Evolutionary conservation across 2,888 invertebrate species (phyloP).

Genomic region (Hofmannophila pseudospretella): DNA sequence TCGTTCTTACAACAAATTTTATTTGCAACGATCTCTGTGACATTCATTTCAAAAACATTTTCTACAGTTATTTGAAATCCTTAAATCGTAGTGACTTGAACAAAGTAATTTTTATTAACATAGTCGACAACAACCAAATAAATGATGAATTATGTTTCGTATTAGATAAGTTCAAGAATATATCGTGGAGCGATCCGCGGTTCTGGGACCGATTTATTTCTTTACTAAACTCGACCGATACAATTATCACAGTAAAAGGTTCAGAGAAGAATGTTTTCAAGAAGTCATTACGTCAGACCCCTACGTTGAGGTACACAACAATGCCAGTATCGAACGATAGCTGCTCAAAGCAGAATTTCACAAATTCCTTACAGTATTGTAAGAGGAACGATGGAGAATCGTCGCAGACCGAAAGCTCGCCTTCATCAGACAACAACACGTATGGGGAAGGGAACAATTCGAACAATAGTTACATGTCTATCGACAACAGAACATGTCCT

Average conservation of each 20-base stretch:
- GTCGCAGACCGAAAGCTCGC: constrained; percentile 78
- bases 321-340: constrained; percentile 74
- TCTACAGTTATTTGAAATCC: constrained; percentile 69
- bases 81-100: constrained; percentile 66
- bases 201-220: constrained; percentile 92
- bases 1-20: constrained; percentile 79
- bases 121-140: constrained; percentile 68
- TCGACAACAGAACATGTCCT: constrained; percentile 76
- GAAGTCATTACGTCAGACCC: constrained; percentile 67
- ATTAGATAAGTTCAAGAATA: constrained; percentile 79
- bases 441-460: constrained; percentile 81
- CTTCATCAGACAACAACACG: constrained; percentile 75
- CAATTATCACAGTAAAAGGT: constrained; percentile 69
- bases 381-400: constrained; percentile 68
- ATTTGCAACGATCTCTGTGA: constrained; percentile 68
- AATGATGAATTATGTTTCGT: constrained; percentile 65
- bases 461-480: constrained; percentile 83
- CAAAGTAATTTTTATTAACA: constrained; percentile 68
- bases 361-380: constrained; percentile 69
- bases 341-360: constrained; percentile 76
- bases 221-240: constrained; percentile 83
- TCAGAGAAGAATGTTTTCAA: constrained; percentile 71
- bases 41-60: constrained; percentile 70
- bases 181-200: constrained; percentile 86
- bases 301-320: constrained; percentile 75